Evolutionary conservation across 2,888 invertebrate species (phyloP), one percentile per base, ranked within the genome.

Genomic region (Brachyptera risi): DNA sequence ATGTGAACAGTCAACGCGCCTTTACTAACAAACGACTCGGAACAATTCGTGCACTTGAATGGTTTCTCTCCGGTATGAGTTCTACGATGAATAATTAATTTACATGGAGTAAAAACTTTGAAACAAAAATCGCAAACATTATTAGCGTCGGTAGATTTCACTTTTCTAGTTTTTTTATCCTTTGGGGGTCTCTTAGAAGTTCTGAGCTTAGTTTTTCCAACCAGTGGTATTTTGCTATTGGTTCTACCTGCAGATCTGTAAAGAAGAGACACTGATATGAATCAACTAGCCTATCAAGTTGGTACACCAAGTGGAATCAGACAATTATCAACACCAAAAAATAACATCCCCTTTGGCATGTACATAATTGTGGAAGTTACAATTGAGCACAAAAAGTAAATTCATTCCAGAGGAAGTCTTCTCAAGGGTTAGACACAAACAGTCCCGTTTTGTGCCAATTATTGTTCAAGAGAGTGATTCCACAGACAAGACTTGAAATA

Each of bases 1-100:
- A 62, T 62, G 27, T 64, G 64, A 24, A 62, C 64, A 19, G 51
- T 64, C 2, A 64, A 40, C 5, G 64, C 64, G 17, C 64, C 64
- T 42, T 62, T 62, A 5, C 62, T 62, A 1, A 64, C 64, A 40
- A 64, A 64, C 21, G 62, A 54, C 56, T 72, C 68, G 11, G 68
- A 69, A 59, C 72, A 73, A 21, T 71, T 68, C 66, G 71, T 68
- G 63, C 73, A 73, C 5, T 15, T 42, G 56, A 62, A 64, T 5
- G 64, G 64, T 1, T 60, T 42, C 47, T 64, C 64, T 1, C 64
- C 64, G 13, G 64, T 64, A 37, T 64, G 64, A 23, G 60, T 64
- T 23, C 64, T 42, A 23, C 64, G 37, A 19, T 64, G 64, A 23
- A 64, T 62, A 47, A 60, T 13, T 47, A 64, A 44, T 56, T 64